Evolutionary conservation across 2,888 invertebrate species (phyloP).

Genomic region (Charanyca ferruginea): DNA sequence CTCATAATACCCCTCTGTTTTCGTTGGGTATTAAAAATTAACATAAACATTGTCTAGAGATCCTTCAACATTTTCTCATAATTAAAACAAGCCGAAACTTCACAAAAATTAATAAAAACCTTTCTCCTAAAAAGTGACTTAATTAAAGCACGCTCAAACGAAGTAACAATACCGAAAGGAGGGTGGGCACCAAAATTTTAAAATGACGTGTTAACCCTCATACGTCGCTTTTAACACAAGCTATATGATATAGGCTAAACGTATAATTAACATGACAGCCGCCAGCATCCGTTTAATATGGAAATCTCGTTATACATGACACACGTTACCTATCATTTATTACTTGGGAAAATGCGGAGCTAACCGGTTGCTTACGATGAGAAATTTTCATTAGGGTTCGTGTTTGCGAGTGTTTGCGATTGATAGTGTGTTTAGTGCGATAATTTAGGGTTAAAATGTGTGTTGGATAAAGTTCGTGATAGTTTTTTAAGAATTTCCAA

Average conservation of each 20-base stretch:
- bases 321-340: constrained; percentile 74
- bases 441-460: constrained; percentile 3
- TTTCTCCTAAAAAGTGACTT: constrained; percentile 27
- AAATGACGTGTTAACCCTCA: constrained; percentile 51
- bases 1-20: too few species aligned
- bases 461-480: neutral
- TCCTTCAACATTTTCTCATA: neutral
- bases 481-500: neutral
- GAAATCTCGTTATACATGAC: constrained; percentile 74
- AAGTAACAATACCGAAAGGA: constrained; percentile 12
- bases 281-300: constrained; percentile 70
- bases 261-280: constrained; percentile 70
- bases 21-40: too few species aligned
- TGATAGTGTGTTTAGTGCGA: constrained; percentile 11
- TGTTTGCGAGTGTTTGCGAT: constrained; percentile 27
- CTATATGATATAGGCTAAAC: constrained; percentile 51
- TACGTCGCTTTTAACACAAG: constrained; percentile 44
- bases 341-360: constrained; percentile 66
- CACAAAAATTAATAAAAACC: constrained; percentile 28
- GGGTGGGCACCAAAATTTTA: constrained; percentile 39
- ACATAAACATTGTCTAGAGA: too few species aligned
- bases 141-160: constrained; percentile 29
- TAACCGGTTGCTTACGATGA: constrained; percentile 35
- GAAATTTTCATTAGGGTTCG: constrained; percentile 54
- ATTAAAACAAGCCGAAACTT: constrained; percentile 25